Evolutionary conservation across 2,797 vertebrate species (phyloP), one percentile per base, ranked within the genome.

Genomic region (Neosilurus mollespiculum): DNA sequence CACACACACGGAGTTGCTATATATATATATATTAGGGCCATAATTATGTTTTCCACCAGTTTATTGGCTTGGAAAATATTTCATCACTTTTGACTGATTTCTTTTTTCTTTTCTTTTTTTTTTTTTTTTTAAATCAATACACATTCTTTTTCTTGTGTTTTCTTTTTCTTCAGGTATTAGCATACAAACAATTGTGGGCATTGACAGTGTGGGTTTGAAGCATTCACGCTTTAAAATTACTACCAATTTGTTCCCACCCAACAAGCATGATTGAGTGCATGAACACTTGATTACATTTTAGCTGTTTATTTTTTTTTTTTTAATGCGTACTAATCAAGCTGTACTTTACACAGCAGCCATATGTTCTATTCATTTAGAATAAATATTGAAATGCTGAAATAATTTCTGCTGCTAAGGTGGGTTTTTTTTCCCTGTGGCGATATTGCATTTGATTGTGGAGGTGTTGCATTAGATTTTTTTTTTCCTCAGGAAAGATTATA

Each of bases 11-110:
- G 26, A 15, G 30, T 30, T 30, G 30, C 30, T 30, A 30, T 30
- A 30, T 30, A 30, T 30, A 30, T 58, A 65, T 67, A 83, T 30
- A 30, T 30, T 30, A 30, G 30, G 30, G 30, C 24, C 64, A 37
- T 80, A 18, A 67, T 67, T 9, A n/a, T 80, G 78, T n/a, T 66
- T 90, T 89, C 90, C 84, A 89, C 82, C 89, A 89, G 89, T 90
- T 90, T 91, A 91, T 90, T 90, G 90, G 89, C 88, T 89, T 90
- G 90, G 37, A 78, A 78, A 78, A 56, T 30, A 73, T 54, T 73
- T 77, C 56, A 77, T 9, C 56, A 15, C 30, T 76, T 59, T 61
- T 59, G 2, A 76, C 12, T 15, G 16, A 30, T 43, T 43, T 43
- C 8, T 43, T 43, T 43, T 43, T 43, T 43, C 8, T 2, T 43